phyloP scores from a whole-genome alignment of 2,888 invertebrate species.

The Drosophila falleni region DNA sequence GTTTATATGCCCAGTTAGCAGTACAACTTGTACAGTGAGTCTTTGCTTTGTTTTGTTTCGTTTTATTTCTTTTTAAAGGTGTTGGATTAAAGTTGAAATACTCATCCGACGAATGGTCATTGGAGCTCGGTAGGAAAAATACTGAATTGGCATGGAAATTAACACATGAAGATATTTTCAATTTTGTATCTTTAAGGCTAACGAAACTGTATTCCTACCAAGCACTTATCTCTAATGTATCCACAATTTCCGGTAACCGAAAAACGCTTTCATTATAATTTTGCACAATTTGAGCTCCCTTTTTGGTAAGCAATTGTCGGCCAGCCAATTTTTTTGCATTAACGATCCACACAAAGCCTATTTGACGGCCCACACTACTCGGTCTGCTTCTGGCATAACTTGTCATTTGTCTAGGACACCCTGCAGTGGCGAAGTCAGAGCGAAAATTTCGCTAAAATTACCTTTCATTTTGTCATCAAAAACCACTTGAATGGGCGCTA shows the following conservation, averaged over 20 bases:
- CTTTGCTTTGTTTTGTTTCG: slow-evolving; percentile 51
- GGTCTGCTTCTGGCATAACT: slow-evolving; percentile 72
- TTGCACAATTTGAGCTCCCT: slow-evolving; percentile 54
- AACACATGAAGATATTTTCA: not conserved
- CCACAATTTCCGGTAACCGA: slow-evolving; percentile 74
- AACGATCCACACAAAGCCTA: slow-evolving; percentile 66
- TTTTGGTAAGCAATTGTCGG: slow-evolving; percentile 42
- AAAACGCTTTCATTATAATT: slow-evolving; percentile 64
- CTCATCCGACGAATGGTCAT: no score
- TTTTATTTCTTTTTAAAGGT: slow-evolving; percentile 30
- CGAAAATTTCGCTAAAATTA: slow-evolving; percentile 82
- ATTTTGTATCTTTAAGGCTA: not conserved
- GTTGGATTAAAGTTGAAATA: slow-evolving; percentile 62
- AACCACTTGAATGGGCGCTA: slow-evolving; percentile 83
- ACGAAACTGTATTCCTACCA: not conserved
- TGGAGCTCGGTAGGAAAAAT: not conserved
- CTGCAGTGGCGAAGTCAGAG: slow-evolving; percentile 58
- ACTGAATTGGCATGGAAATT: not conserved
- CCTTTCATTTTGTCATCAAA: slow-evolving; percentile 85
- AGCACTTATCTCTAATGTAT: slow-evolving; percentile 62
- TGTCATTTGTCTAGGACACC: slow-evolving; percentile 75
- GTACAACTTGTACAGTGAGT: slow-evolving; percentile 16
- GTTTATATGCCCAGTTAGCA: slow-evolving; percentile 46
- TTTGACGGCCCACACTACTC: slow-evolving; percentile 33
- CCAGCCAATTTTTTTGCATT: slow-evolving; percentile 56